Conservation (phyloP, 2,113 vertebrate genomes). For the Mobula hypostoma region DNA sequence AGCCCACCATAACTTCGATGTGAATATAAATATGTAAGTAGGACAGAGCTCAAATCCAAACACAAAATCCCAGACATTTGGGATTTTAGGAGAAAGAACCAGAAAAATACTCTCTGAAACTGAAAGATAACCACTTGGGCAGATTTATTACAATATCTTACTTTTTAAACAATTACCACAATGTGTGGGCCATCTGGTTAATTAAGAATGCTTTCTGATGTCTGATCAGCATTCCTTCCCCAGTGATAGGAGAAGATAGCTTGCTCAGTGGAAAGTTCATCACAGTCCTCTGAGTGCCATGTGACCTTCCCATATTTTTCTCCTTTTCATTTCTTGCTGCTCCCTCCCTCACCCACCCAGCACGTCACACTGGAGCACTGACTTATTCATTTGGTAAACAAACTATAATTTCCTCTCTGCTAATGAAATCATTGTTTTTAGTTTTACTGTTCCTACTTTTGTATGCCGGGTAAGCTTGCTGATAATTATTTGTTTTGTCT, state of each 20-base stretch:
- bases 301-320: neutral
- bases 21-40: neutral
- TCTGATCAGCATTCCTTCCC: neutral
- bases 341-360: too few relatives aligned
- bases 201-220: neutral
- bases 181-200: neutral
- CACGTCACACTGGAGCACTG: too few relatives aligned
- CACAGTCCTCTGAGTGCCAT: neutral
- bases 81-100: neutral
- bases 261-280: neutral
- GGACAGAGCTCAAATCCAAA: neutral
- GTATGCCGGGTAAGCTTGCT: neutral
- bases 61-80: neutral
- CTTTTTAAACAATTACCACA: neutral
- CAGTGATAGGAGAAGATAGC: neutral
- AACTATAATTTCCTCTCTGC: neutral
- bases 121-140: neutral
- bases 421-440: neutral
- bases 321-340: neutral
- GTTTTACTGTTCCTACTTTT: neutral
- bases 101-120: neutral
- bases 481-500: neutral
- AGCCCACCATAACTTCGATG: neutral
- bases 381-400: too few relatives aligned
- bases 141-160: neutral